Evolutionary conservation across 1,140 invertebrate genomes (phyloP), one percentile per base, ranked within the genome.

Genomic region (Saccostrea cuccullata): DNA sequence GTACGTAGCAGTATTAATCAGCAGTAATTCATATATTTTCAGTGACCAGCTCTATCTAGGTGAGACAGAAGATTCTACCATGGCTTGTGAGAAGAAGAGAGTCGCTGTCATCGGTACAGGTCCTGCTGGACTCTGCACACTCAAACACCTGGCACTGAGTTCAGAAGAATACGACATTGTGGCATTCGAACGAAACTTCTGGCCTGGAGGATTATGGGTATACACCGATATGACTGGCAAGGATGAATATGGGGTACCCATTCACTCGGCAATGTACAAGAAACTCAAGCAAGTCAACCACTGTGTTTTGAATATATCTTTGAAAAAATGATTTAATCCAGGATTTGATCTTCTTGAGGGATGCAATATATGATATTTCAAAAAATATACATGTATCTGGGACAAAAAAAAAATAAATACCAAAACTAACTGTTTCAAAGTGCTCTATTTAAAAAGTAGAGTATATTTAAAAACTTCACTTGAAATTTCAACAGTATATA

Each of bases 221-320:
- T 98, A 98, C 92, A 96, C 96, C 11, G 96, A 97, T 26, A 92
- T 95, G 55, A 95, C 95, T 12, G 96, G 96, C 3, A 91, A 93
- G 0, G 97, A 98, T 94, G 95, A 96, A 91, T 96, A 97, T 94
- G 97, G 97, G 6, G 95, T 97, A 55, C 97, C 97, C 1, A 96
- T 98, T 60, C 98, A 98, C 93, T 97, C 97, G 56, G 97, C 97
- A 94, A 98, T 98, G 96, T 98, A 98, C 93, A 96, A 97, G 93
- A 97, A 96, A 91, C 95, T 98, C 15, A 97, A 96, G 97, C 97
- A 95, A 94, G 93, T 84, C 47, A 17, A 82, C 47, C 47, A 47
- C 5, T 8, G 9, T 47, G 47, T 47, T 5, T 47, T 47, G 47
- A 47, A 47, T 47, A 47, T 47, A 47, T 47, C 47, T 47, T 47